These are phyloP conservation scores for Aphaenogaster floridana DNA, from an alignment of 1,140 invertebrate genomes.

Conservation along the genomic window DNA sequence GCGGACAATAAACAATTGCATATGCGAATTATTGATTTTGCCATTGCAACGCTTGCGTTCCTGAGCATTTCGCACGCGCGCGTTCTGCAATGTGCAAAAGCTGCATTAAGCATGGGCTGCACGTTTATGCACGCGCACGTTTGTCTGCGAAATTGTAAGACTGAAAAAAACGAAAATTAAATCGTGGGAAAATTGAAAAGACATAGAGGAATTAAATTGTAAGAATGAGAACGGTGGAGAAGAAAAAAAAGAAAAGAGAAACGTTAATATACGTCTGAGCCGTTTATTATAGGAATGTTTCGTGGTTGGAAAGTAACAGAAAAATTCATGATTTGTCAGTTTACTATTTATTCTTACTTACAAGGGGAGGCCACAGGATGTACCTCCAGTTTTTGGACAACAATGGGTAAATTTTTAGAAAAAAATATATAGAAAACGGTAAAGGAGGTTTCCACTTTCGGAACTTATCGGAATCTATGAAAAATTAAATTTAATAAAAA, in stretches of 20 bases:
- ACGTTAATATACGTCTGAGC: too few species aligned
- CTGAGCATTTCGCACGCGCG: constrained; percentile 1
- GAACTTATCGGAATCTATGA: too few species aligned
- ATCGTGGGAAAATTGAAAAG: not conserved
- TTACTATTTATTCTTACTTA: not conserved
- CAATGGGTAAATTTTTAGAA: too few species aligned
- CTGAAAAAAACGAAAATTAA: not conserved
- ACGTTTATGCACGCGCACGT: not conserved
- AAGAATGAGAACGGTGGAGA: not conserved
- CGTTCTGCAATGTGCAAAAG: not conserved
- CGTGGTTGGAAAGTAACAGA: not conserved
- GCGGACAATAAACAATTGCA: constrained; percentile 49
- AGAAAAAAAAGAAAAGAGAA: not conserved
- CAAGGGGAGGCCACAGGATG: too few species aligned
- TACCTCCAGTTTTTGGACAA: too few species aligned
- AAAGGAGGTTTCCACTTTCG: too few species aligned
- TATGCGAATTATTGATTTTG: constrained; percentile 44
- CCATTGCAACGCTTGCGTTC: not conserved
- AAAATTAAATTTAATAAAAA: too few species aligned
- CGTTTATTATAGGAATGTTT: not conserved
- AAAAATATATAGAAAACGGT: too few species aligned
- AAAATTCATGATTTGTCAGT: not conserved
- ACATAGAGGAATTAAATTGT: not conserved
- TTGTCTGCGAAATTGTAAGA: not conserved
- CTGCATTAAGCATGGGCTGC: constrained; percentile 9